Conservation (phyloP, 2,888 invertebrate genomes). For the Drosophila borborema region DNA sequence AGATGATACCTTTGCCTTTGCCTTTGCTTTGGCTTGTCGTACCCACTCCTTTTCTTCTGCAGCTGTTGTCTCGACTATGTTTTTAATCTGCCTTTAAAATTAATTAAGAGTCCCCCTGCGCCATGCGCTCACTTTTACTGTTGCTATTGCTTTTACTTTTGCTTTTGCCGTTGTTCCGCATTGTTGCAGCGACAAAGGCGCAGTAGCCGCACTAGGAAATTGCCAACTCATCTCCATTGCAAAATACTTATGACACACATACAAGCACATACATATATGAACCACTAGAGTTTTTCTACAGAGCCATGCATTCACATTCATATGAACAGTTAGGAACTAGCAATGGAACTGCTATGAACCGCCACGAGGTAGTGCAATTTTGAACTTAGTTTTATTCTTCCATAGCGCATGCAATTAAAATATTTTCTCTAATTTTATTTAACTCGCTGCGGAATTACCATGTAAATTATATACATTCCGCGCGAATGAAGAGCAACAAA, state of each 20-base stretch:
- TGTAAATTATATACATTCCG: conserved; percentile 61
- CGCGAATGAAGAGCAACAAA: conserved; percentile 58
- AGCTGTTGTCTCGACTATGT: conserved; percentile 17
- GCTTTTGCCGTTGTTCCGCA: conserved; percentile 11
- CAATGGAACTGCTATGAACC: conserved; percentile 1
- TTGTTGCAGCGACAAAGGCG: conserved; percentile 39
- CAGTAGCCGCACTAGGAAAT: conserved; percentile 19
- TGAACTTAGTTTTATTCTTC: conserved; percentile 6
- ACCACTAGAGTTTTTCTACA: neutral
- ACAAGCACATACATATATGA: neutral
- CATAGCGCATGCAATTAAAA: conserved; percentile 56
- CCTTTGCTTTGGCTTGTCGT: conserved; percentile 6
- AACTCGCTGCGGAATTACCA: conserved; percentile 44
- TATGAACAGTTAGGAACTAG: neutral
- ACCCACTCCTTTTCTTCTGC: neutral
- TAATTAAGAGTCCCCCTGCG: conserved; percentile 59
- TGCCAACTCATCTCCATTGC: conserved; percentile 18
- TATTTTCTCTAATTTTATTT: conserved; percentile 61
- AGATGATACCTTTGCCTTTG: conserved; percentile 4
- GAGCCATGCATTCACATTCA: no score
- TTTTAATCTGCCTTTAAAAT: conserved; percentile 65
- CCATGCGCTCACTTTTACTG: neutral
- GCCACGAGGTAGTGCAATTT: neutral
- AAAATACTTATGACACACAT: conserved; percentile 1
- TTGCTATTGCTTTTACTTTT: conserved; percentile 7